These are phyloP conservation scores for Tadarida brasiliensis DNA, from an alignment of 2,797 vertebrate species.

Conservation along the genomic window DNA sequence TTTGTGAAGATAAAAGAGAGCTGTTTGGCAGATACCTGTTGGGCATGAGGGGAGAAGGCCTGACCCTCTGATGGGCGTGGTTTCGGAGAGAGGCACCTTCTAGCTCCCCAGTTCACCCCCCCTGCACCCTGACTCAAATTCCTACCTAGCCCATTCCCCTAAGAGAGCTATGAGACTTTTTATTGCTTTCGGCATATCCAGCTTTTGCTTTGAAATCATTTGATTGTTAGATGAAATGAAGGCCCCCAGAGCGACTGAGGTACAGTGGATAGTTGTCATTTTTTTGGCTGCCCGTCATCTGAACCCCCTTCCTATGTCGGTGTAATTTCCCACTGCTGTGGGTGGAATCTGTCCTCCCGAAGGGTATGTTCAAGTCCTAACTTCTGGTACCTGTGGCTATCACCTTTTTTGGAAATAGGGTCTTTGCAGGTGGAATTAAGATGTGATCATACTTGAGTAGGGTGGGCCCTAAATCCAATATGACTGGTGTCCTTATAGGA, in stretches of 20 bases:
- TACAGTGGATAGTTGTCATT: neutral
- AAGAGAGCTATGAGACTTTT: neutral
- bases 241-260: neutral
- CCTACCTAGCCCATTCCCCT: constrained; percentile 17
- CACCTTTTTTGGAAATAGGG: neutral
- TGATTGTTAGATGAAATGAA: constrained; percentile 34
- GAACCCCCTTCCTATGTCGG: neutral
- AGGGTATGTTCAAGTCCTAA: neutral
- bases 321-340: neutral
- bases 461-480: neutral
- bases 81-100: constrained; percentile 1
- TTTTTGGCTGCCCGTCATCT: neutral
- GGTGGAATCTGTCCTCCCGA: neutral
- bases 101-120: neutral
- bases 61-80: neutral
- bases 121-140: neutral
- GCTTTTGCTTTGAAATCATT: constrained; percentile 59
- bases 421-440: neutral
- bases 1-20: constrained; percentile 70
- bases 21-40: constrained; percentile 66
- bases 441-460: accelerated
- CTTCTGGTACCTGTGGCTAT: neutral
- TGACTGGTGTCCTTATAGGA: neutral
- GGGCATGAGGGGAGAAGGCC: constrained; percentile 24
- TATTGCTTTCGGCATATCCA: constrained; percentile 14